phyloP scores from a whole-genome alignment of 1,140 invertebrate genomes.

The Coptotermes formosanus region DNA sequence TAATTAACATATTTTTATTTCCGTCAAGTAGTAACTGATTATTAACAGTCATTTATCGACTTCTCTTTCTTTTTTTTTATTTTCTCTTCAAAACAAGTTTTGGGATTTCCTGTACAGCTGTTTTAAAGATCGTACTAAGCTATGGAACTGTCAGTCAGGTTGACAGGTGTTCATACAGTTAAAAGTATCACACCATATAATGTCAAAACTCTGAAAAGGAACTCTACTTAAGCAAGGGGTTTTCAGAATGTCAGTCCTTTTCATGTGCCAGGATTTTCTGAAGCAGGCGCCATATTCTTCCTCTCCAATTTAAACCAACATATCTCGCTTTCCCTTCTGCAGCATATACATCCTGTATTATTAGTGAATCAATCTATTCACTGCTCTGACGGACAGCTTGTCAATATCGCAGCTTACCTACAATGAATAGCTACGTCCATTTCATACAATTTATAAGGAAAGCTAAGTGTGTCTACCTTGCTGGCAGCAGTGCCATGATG shows the following conservation, averaged over 20 bases:
- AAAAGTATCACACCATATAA: not conserved
- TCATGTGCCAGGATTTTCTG: not conserved
- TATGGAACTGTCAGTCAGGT: not conserved
- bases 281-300: not conserved
- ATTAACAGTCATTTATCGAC: not conserved
- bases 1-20: not conserved
- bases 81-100: not conserved
- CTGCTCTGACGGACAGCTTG: not conserved
- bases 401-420: not conserved
- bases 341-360: not conserved
- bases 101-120: not conserved
- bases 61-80: not conserved
- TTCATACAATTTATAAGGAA: not conserved
- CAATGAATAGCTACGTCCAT: not conserved
- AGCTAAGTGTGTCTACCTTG: not conserved
- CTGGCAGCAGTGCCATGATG: no score
- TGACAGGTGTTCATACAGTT: not conserved
- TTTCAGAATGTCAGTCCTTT: not conserved
- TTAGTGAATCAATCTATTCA: not conserved
- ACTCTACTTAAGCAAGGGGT: not conserved
- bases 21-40: not conserved
- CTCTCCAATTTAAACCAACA: no score
- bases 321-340: not conserved
- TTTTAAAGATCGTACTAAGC: not conserved
- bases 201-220: not conserved